A percentile compares a stretch with the other conserved stretches of the same genome.
These are phyloP conservation scores for Strigamia transsilvanica DNA, from an alignment of 2,888 invertebrate genomes.

Conservation along the genomic window DNA sequence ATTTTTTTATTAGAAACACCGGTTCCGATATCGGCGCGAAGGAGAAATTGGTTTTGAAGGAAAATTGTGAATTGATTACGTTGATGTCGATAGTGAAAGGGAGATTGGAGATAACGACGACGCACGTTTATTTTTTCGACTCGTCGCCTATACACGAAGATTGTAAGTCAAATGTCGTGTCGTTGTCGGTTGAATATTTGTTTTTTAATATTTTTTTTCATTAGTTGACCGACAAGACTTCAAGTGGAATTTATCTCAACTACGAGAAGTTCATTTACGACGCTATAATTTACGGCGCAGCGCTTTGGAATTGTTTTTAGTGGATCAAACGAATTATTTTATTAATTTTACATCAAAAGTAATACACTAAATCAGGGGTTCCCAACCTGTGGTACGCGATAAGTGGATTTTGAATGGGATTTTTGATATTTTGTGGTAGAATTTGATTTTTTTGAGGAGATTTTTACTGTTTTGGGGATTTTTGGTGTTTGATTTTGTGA, in stretches of 20 bases:
- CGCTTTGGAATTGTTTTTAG: conserved; percentile 73
- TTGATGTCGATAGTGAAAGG: conserved; percentile 71
- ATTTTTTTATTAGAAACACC: conserved; percentile 18
- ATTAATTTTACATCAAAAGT: conserved; percentile 73
- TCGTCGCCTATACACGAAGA: conserved; percentile 68
- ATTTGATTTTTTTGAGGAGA: no score
- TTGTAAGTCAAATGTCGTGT: conserved; percentile 56
- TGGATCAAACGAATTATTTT: conserved; percentile 74
- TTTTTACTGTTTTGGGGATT: no score
- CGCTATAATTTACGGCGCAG: conserved; percentile 72
- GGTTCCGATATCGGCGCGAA: conserved; percentile 60
- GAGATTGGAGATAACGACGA: conserved; percentile 71
- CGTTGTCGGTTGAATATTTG: no score
- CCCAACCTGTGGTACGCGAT: no score
- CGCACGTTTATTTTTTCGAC: conserved; percentile 71
- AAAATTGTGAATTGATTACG: conserved; percentile 72
- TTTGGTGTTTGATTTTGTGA: no score
- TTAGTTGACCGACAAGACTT: conserved; percentile 62
- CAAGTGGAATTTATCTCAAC: conserved; percentile 68
- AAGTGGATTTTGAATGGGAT: no score
- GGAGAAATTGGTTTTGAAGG: conserved; percentile 70
- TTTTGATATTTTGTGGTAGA: no score
- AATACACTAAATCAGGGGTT: no score
- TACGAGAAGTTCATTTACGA: conserved; percentile 72
- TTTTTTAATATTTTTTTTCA: neutral